These are phyloP conservation scores for Drosophila testacea DNA, from an alignment of 2,888 invertebrate genomes.

Conservation along the genomic window DNA sequence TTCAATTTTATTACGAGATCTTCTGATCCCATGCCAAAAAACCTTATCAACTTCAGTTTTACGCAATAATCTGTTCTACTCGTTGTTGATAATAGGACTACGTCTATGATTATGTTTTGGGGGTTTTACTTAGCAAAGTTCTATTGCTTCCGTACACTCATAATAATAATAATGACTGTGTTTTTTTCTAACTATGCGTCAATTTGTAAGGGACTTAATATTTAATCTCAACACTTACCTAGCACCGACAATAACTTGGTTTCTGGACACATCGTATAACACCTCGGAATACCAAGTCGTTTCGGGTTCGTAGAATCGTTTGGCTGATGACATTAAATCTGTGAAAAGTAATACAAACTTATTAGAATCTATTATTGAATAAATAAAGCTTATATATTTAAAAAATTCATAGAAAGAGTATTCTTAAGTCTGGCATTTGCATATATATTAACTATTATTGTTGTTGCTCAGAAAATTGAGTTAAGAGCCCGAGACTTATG, in stretches of 20 bases:
- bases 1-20: constrained; percentile 50
- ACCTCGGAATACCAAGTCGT: constrained; percentile 93
- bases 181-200: constrained; percentile 33
- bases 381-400: not conserved
- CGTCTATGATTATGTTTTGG: not conserved
- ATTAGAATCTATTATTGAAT: not conserved
- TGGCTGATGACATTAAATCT: constrained; percentile 90
- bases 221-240: constrained; percentile 87
- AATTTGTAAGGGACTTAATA: constrained; percentile 26
- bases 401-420: not conserved
- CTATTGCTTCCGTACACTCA: constrained; percentile 48
- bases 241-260: constrained; percentile 95
- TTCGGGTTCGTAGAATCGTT: constrained; percentile 90
- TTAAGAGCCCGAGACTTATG: constrained; percentile 18
- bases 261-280: constrained; percentile 93
- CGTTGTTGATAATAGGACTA: not conserved
- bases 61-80: constrained; percentile 38
- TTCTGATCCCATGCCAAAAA: constrained; percentile 36
- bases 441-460: not conserved
- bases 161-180: constrained; percentile 41
- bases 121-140: constrained; percentile 13
- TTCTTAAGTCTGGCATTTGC: not conserved
- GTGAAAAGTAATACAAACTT: constrained; percentile 47
- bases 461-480: constrained; percentile 7
- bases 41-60: constrained; percentile 49